Base-by-base conservation (phyloP, 2,888 invertebrate species). In the Lasioglossum villosulum region DNA sequence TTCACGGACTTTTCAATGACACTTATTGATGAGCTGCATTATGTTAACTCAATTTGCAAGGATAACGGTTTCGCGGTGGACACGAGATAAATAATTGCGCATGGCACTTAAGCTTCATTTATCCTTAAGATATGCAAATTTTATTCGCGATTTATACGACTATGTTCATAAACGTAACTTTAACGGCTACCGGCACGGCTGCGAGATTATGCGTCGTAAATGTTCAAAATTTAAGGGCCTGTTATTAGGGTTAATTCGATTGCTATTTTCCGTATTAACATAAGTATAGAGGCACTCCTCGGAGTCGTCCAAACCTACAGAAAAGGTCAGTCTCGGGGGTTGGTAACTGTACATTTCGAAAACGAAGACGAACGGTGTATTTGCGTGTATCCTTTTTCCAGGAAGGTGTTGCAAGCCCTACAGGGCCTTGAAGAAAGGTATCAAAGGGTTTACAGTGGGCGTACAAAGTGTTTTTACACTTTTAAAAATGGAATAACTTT, bases 171-270 rank as follows among this genome's bases (percentile, higher is more conserved):
- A 39, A 59, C 42, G 37, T 19, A 75, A 63, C 59, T 75, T 75
- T 19, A 63, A 75, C 52, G 27, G 30, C 63, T 63, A 30, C 19
- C 19, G 75, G 39, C 42, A 27, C 39, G 42, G 42, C n/a, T 5
- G 37, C 16, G 39, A 56, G 75, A 75, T 75, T 75, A 75, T 63
- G 75, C 63, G 4, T 59, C 75, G 75, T 59, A 75, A 75, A 75
- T 59, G 52, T 63, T 16, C 75, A 63, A 34, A 75, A 42, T 63
- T 39, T 75, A 75, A 75, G 63, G 75, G 63, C 27, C 59, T 42
- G 75, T 75, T 75, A 75, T 75, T 75, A 75, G 19, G 63, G 39
- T 75, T 75, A 75, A 75, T 63, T 75, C 75, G 75, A 37, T 42
- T 63, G 59, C 34, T 42, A 63, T 75, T 75, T 59, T 63, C 27